Evolutionary conservation across 1,140 invertebrate genomes (phyloP).

Genomic region (Pogonomyrmex californicus): DNA sequence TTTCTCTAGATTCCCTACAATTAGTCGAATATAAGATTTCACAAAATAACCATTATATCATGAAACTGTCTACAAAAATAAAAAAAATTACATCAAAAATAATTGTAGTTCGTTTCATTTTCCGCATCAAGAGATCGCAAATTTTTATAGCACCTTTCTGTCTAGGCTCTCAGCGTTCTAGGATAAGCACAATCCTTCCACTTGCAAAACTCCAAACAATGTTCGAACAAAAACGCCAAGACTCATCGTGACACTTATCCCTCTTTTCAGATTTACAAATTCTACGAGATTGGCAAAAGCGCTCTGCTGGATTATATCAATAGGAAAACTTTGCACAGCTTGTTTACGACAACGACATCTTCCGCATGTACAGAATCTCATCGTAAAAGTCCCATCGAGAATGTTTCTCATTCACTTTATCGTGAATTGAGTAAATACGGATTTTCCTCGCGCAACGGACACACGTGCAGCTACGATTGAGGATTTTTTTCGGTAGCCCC

Average conservation of each 20-base stretch:
- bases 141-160: not conserved
- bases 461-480: not conserved
- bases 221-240: not conserved
- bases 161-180: not conserved
- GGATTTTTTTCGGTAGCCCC: constrained; percentile 4
- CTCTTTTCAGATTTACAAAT: not conserved
- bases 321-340: not conserved
- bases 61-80: too few species aligned
- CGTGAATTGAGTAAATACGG: constrained; percentile 13
- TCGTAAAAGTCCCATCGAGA: constrained; percentile 4
- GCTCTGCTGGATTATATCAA: not conserved
- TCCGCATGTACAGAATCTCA: not conserved
- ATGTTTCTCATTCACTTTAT: constrained; percentile 18
- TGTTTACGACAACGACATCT: constrained; percentile 8
- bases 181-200: not conserved
- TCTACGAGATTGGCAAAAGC: constrained; percentile 1
- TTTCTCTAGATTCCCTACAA: not conserved
- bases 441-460: constrained; percentile 32
- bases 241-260: constrained; percentile 29
- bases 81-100: not conserved
- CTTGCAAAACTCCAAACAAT: not conserved
- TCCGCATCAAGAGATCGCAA: constrained; percentile 41
- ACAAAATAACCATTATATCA: constrained; percentile 64
- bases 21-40: constrained; percentile 47
- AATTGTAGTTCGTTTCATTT: constrained; percentile 48